phyloP scores from a whole-genome alignment of 2,113 vertebrate genomes.

The Myotis brandtii region DNA sequence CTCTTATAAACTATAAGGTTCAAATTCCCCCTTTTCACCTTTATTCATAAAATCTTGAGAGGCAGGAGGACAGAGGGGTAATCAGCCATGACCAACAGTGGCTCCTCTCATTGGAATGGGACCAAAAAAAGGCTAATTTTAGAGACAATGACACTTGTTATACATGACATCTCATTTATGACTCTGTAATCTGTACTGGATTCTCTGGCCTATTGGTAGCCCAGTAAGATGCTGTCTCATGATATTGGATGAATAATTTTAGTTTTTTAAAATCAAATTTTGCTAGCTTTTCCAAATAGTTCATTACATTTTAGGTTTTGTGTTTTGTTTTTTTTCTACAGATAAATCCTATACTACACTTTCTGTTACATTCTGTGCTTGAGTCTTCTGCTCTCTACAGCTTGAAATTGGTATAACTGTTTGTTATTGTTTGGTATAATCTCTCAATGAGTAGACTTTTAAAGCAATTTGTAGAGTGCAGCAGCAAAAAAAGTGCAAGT shows the following conservation, averaged over 20 bases:
- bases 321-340: neutral
- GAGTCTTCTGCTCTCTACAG: neutral
- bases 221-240: neutral
- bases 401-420: neutral
- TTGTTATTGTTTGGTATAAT: neutral
- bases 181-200: neutral
- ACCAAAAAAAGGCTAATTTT: neutral
- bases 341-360: neutral
- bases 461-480: neutral
- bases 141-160: neutral
- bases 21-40: neutral
- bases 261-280: neutral
- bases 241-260: neutral
- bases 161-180: neutral
- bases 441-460: neutral
- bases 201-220: neutral
- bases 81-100: neutral
- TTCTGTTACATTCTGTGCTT: neutral
- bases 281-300: neutral
- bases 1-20: neutral
- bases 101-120: neutral
- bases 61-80: neutral
- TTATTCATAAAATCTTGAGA: neutral
- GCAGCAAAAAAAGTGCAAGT: neutral
- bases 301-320: neutral